These are phyloP conservation scores for Apocrypta bakeri DNA, from an alignment of 1,140 invertebrate species.

Conservation along the genomic window DNA sequence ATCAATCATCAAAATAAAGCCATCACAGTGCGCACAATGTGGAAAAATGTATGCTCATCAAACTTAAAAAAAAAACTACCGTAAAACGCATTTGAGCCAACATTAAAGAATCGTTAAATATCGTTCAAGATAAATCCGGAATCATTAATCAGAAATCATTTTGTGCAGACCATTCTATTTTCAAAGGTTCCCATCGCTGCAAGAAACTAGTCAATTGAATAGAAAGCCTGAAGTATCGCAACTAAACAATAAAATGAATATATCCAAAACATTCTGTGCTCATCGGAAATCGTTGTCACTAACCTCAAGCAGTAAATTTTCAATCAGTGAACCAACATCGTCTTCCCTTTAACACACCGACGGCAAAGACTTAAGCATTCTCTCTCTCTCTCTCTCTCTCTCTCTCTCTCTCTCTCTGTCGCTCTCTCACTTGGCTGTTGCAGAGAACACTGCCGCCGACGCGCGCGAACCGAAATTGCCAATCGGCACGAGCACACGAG, in stretches of 20 bases:
- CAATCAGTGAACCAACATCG: background rate
- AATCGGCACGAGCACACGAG: slow-evolving; percentile 32
- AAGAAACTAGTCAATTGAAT: too few species aligned
- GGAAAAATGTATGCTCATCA: too few species aligned
- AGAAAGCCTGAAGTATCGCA: too few species aligned
- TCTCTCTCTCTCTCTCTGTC: background rate
- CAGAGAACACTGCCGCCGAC: background rate
- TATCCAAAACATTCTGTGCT: background rate
- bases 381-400: background rate
- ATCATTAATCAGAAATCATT: background rate
- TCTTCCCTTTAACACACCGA: background rate
- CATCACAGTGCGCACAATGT: too few species aligned
- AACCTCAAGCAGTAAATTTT: background rate
- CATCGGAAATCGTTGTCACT: background rate
- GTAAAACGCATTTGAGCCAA: background rate
- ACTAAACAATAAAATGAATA: background rate
- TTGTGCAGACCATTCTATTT: background rate
- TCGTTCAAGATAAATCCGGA: background rate
- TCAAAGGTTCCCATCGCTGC: background rate
- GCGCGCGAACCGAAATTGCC: slow-evolving; percentile 37
- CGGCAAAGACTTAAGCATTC: background rate
- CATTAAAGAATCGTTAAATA: background rate
- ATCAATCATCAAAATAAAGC: too few species aligned
- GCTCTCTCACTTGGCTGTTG: too few species aligned
- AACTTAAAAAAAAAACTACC: too few species aligned